Evolutionary conservation across 2,888 invertebrate species (phyloP), one percentile per base, ranked within the genome.

Genomic region (Sisyra nigra): DNA sequence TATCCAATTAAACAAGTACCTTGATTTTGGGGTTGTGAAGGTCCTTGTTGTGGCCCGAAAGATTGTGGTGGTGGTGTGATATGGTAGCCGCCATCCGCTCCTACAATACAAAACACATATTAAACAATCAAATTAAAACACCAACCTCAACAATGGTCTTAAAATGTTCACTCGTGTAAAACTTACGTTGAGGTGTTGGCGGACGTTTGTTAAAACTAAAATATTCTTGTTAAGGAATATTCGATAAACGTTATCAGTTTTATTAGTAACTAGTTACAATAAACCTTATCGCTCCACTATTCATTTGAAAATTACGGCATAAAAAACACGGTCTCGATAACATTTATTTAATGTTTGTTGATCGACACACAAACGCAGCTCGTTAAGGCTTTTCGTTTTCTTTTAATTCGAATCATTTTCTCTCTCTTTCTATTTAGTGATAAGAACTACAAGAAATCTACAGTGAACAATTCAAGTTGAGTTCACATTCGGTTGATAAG

Each of bases 11-110:
- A 34, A 7, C 11, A 34, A 8, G 3, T 11, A 34, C 34, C 34
- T 19, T 42, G 42, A 15, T 34, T 60, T 45, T 57, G 58, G 44
- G 54, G 57, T 51, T 61, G 62, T 47, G 55, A 57, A 14, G 55
- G 55, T 44, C 51, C 54, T 48, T 55, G 57, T 50, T 55, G 58
- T 43, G 49, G 54, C 39, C 56, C 60, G 29, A 46, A 48, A 33
- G 42, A 41, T 40, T 44, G 41, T 40, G 51, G 52, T 46, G 47
- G 50, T 42, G 48, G 47, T 45, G 48, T 46, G 48, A 53, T 57
- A 50, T 56, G 57, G 50, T 18, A 35, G 32, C 52, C 60, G 32
- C 53, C 55, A 48, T 61, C 62, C 40, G 59, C 45, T 52, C 61
- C 61, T 61, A 50, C 11, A 55, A 53, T 44, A 46, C 39, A 31